Base-by-base conservation (phyloP, 2,113 vertebrate genomes). In the Pelvicachromis taeniatus region DNA sequence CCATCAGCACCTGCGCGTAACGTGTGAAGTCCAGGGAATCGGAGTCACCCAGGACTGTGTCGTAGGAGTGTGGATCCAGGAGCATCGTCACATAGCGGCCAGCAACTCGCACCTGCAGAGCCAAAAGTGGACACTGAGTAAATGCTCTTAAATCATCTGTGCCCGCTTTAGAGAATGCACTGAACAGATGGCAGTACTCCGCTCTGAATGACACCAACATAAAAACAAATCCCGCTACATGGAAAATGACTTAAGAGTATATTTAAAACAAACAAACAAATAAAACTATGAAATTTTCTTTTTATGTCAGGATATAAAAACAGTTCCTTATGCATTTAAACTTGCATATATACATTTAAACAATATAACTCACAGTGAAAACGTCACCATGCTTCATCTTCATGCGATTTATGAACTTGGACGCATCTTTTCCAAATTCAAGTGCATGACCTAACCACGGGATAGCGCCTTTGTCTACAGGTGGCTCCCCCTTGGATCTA, bases 401-500 rank as follows among this genome's bases (percentile, higher is more conserved):
- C 97, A 98, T 98, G 87, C 95, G 93, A 3, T 89, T 90, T 55
- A 98, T 93, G 90, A 98, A 98, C 82, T 95, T 94, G n/a, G 95
- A 95, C 1, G 96, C 96, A 87, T 98, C 97, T 91, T 93, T 97
- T 63, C 97, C 97, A 93, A 98, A 98, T 45, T 97, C 97, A 77
- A 97, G 90, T 3, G 97, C 97, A 11, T 98, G 95, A 3, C 97
- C 97, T 81, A 98, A 77, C 97, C 97, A 98, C 0, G 97, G 97
- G 77, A 98, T 94, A 1, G 87, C 3, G 17, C 97, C 97, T 92
- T 93, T 93, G 85, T 97, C 97, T 19, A 98, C 88, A 31, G 97
- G 97, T 3, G 97, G 97, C 38, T 98, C 97, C 0, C 88, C 89
- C 2, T 95, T 95, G 14, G 90, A 92, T 87, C 97, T 98, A 29